These are phyloP conservation scores for Drosophila cognata DNA, from an alignment of 2,888 invertebrate genomes.

Conservation along the genomic window DNA sequence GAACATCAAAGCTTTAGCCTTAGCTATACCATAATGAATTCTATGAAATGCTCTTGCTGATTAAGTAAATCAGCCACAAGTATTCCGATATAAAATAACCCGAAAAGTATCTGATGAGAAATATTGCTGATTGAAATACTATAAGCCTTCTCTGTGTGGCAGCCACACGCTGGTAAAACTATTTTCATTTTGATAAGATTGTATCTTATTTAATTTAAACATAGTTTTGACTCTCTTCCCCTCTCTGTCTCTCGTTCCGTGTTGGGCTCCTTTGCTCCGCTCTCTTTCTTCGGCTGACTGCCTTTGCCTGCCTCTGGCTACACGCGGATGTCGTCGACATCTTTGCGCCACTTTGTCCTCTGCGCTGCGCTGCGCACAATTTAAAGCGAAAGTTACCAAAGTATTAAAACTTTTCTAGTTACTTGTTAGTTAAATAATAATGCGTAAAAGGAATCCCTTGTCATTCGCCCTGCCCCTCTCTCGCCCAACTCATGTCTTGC, in stretches of 20 bases:
- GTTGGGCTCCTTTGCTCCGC: neutral
- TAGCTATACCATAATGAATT: constrained; percentile 12
- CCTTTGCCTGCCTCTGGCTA: constrained; percentile 21
- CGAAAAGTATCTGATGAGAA: constrained; percentile 44
- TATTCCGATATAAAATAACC: constrained; percentile 35
- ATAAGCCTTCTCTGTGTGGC: constrained; percentile 18
- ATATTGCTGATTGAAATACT: constrained; percentile 46
- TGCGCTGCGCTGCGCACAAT: constrained; percentile 61
- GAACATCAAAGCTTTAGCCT: constrained; percentile 1
- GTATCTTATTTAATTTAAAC: constrained; percentile 77
- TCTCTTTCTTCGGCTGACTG: constrained; percentile 6
- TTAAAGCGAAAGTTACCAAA: constrained; percentile 74
- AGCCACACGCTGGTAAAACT: constrained; percentile 52
- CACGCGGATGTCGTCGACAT: constrained; percentile 56
- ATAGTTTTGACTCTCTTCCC: constrained; percentile 58
- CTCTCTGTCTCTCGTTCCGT: no score
- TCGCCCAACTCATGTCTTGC: neutral
- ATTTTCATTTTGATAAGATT: constrained; percentile 76
- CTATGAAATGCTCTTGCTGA: constrained; percentile 5
- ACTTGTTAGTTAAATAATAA: constrained; percentile 80
- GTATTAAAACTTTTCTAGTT: constrained; percentile 79
- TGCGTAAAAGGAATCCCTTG: constrained; percentile 68
- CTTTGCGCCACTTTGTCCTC: constrained; percentile 69
- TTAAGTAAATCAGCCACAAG: constrained; percentile 21
- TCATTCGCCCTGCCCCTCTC: constrained; percentile 15